Evolutionary conservation across 2,888 invertebrate species (phyloP), one percentile per base, ranked within the genome.

Genomic region (Philhelius pedissequus): DNA sequence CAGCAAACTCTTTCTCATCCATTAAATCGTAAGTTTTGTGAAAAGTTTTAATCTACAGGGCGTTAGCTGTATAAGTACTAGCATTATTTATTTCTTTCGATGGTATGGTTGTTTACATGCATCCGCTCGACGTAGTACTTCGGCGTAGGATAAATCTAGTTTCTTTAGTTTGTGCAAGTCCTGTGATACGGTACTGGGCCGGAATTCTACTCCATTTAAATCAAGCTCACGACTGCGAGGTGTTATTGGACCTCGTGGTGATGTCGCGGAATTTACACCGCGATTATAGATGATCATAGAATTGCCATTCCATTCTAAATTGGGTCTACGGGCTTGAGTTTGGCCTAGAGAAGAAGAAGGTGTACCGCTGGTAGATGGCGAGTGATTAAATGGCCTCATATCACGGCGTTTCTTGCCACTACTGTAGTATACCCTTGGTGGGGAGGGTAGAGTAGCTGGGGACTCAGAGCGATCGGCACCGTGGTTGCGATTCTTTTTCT

Each of bases 71-170:
- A n/a, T n/a, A n/a, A n/a, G n/a, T n/a, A n/a, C 4, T 43, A 25
- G n/a, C 9, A 15, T 1, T 30, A 25, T 75, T 87, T 87, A 86
- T 86, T 87, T 87, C 68, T 86, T 88, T 58, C 87, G 86, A 56
- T 87, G 87, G 62, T 76, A 84, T 58, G 87, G 87, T 54, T 89
- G 89, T 75, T 90, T 91, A 70, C 90, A 91, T 76, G 89, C 89
- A 82, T 91, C 92, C 8, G 91, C 94, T 90, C 95, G 94, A 86
- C 96, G 93, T 86, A 97, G 92, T 20, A 95, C 97, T 91, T 97
- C 97, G 6, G 97, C 97, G 90, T 97, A 97, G 13, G 96, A 96
- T 89, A 96, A 93, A 89, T 97, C 97, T 66, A 97, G 92, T 89
- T 95, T 94, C 89, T 96, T 95, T 78, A 97, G 92, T 89, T 95